phyloP scores from a whole-genome alignment of 2,888 invertebrate genomes.

The Amphipyra tragopoginis region DNA sequence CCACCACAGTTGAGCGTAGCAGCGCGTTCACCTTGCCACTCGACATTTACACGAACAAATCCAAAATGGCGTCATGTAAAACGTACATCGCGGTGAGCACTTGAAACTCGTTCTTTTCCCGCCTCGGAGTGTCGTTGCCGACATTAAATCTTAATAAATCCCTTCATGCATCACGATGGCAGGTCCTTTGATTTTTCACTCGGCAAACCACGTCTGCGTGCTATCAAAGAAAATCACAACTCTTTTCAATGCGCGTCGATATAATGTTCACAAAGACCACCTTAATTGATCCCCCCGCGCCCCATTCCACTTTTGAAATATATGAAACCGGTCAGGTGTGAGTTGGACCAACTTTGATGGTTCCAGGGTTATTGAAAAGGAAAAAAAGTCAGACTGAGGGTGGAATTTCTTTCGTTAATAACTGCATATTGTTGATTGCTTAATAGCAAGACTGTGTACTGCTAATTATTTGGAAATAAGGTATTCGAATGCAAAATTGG shows the following conservation, averaged over 20 bases:
- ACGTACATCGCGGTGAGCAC: conserved; percentile 83
- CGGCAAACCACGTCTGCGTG: conserved; percentile 87
- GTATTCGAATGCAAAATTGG: not conserved
- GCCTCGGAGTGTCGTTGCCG: conserved; percentile 88
- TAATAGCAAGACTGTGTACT: conserved; percentile 4
- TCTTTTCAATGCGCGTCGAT: conserved; percentile 90
- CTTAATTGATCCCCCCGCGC: conserved; percentile 85
- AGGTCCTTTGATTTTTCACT: conserved; percentile 88
- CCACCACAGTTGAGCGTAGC: conserved; percentile 47
- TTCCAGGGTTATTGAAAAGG: conserved; percentile 52
- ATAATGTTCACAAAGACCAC: conserved; percentile 86
- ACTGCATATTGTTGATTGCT: conserved; percentile 26
- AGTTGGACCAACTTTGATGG: conserved; percentile 57
- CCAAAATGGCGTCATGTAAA: conserved; percentile 87
- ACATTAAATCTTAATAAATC: conserved; percentile 90
- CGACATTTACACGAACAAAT: conserved; percentile 79
- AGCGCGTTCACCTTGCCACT: conserved; percentile 66
- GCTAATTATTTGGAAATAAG: conserved; percentile 6
- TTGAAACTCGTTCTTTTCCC: conserved; percentile 89
- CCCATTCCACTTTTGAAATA: conserved; percentile 74
- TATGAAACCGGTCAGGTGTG: conserved; percentile 67
- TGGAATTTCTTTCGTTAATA: conserved; percentile 31
- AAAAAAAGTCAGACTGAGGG: conserved; percentile 41
- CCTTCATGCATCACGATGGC: conserved; percentile 86
- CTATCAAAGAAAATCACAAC: conserved; percentile 90